Conservation (phyloP, 2,113 vertebrate genomes). For the Uria aalge region DNA sequence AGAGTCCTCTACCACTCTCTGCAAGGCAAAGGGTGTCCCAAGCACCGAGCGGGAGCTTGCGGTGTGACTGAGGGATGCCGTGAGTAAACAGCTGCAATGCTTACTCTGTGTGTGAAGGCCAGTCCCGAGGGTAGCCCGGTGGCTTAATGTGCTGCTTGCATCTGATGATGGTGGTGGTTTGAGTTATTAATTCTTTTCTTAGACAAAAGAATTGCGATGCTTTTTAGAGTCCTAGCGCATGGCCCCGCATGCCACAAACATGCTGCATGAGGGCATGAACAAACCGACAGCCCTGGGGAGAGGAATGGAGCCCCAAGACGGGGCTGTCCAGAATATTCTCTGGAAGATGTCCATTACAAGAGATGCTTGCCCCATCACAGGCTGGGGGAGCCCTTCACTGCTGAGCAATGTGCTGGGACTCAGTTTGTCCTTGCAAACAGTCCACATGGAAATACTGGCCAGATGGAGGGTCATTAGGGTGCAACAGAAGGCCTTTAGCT, state of each 20-base stretch:
- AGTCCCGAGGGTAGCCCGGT: neutral
- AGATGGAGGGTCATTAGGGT: neutral
- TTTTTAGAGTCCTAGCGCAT: constrained; percentile 37
- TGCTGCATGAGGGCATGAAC: constrained; percentile 62
- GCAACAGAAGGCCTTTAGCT: neutral
- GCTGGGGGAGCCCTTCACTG: neutral
- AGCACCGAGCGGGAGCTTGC: neutral
- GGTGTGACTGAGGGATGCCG: neutral
- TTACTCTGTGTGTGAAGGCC: neutral
- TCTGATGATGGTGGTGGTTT: neutral
- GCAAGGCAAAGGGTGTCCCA: neutral
- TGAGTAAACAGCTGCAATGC: neutral
- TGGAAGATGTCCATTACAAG: constrained; percentile 8
- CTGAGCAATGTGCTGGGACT: neutral
- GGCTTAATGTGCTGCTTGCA: constrained; percentile 40
- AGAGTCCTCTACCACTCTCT: neutral
- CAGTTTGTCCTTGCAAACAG: neutral
- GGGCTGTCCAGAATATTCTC: neutral
- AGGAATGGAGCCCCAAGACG: neutral
- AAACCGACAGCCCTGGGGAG: neutral
- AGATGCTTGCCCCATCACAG: constrained; percentile 27
- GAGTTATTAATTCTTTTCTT: neutral
- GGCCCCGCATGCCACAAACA: constrained; percentile 59
- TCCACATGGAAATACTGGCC: neutral
- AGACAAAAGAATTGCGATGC: neutral